Evolutionary conservation across 30 jellyfish, hydroid and myxozoan species (phyloP).

Genomic region (Hydractinia symbiolongicarpus): DNA sequence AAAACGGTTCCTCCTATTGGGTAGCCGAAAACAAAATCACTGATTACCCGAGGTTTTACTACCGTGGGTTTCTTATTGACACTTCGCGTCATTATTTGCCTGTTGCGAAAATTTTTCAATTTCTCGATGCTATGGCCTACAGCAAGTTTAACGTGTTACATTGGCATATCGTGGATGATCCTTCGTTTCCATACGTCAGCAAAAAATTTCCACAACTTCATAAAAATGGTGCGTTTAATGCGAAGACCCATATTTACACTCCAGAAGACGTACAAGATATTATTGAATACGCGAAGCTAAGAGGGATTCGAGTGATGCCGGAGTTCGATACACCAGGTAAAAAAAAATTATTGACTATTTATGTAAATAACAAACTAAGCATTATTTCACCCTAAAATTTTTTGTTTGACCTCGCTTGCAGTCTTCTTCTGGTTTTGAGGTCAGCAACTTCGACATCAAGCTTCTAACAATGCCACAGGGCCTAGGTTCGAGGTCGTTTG

Average conservation of each 20-base stretch:
- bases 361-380: not conserved
- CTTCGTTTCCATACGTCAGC: conserved; percentile 83
- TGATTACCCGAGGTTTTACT: conserved; percentile 75
- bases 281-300: conserved; percentile 52
- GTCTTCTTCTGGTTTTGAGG: conserved; percentile 3
- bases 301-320: conserved; percentile 83
- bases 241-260: conserved; percentile 64
- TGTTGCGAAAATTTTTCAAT: conserved; percentile 32
- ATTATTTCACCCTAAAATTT: not conserved
- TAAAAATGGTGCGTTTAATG: conserved; percentile 52
- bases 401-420: not conserved
- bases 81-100: conserved; percentile 88
- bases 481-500: too few species aligned
- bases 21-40: conserved; percentile 38
- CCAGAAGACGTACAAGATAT: conserved; percentile 67
- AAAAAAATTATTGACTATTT: not conserved
- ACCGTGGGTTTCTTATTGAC: conserved; percentile 79
- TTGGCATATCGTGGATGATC: conserved; percentile 94
- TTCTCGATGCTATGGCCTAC: conserved; percentile 82
- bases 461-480: too few species aligned
- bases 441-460: not conserved
- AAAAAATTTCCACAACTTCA: conserved; percentile 69
- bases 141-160: conserved; percentile 71
- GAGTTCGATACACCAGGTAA: conserved; percentile 90
- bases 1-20: conserved; percentile 44